Percentiles rank a stretch among this genome's conserved stretches.
These are phyloP conservation scores for Sinotaia quadrata DNA, from an alignment of 2,888 invertebrate species.

Conservation along the genomic window DNA sequence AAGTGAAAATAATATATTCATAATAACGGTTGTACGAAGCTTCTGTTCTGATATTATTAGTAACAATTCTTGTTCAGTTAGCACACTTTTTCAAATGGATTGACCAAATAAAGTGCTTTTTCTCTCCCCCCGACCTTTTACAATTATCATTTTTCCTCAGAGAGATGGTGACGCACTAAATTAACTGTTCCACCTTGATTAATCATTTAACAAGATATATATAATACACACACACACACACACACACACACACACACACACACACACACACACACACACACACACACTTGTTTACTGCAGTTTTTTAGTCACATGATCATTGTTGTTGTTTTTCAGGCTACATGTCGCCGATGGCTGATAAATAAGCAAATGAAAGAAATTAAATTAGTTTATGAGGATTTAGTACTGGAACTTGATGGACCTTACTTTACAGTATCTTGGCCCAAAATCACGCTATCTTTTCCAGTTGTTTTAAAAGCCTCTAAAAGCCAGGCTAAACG, in stretches of 20 bases:
- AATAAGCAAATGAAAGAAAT: constrained; percentile 24
- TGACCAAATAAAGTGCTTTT: too few species aligned
- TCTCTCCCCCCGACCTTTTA: too few species aligned
- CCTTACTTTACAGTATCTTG: constrained; percentile 16
- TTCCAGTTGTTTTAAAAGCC: constrained; percentile 13
- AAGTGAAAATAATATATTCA: too few species aligned
- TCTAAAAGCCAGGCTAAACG: too few species aligned
- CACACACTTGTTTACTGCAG: neutral
- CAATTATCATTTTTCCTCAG: too few species aligned
- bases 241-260: constrained; percentile 8
- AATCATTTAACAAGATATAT: too few species aligned
- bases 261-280: neutral
- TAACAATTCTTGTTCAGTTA: too few species aligned
- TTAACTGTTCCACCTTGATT: too few species aligned
- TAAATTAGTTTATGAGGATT: constrained; percentile 21
- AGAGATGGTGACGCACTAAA: too few species aligned
- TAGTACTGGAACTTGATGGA: constrained; percentile 30
- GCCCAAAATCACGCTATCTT: constrained; percentile 6
- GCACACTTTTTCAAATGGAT: too few species aligned
- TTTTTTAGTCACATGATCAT: neutral
- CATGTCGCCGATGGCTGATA: constrained; percentile 16
- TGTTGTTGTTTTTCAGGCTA: constrained; percentile 25
- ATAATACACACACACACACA: neutral
- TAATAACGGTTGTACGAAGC: too few species aligned
- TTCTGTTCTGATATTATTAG: too few species aligned